Conservation (phyloP, 2,113 vertebrate species). For the Oplegnathus fasciatus region DNA sequence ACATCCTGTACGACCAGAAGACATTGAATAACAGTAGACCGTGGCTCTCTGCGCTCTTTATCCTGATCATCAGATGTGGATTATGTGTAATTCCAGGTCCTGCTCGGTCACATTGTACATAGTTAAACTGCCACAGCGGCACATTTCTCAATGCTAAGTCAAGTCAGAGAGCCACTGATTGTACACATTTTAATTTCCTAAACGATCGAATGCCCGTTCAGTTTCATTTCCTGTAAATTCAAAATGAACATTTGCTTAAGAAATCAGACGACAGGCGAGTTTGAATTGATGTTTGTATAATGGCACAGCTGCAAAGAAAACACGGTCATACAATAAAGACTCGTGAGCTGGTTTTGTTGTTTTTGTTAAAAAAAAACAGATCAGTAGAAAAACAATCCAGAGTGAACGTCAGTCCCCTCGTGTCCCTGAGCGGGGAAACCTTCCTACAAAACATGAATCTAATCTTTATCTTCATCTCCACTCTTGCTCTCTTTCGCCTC, state of each 20-base stretch:
- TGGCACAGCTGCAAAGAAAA: constrained; percentile 16
- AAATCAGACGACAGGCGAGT: constrained; percentile 15
- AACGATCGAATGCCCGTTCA: background rate
- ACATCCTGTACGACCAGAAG: constrained; percentile 96
- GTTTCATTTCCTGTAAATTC: constrained; percentile 35
- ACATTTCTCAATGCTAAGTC: too few relatives aligned
- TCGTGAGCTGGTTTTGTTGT: background rate
- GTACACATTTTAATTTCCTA: background rate
- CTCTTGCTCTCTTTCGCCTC: constrained; percentile 30
- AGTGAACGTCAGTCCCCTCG: background rate
- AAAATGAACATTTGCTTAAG: constrained; percentile 20
- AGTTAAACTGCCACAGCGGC: background rate
- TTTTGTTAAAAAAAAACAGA: constrained; percentile 27
- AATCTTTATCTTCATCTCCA: constrained; percentile 37
- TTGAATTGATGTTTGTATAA: constrained; percentile 15
- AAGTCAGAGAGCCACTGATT: constrained; percentile 58
- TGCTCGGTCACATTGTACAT: constrained; percentile 23
- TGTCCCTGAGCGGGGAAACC: background rate
- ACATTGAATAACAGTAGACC: constrained; percentile 91
- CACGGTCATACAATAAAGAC: constrained; percentile 50
- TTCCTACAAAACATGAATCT: background rate
- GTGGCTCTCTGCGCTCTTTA: constrained; percentile 78
- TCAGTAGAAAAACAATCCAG: constrained; percentile 40
- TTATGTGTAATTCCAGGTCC: background rate
- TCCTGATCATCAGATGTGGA: background rate